Conservation (phyloP, 2,888 invertebrate species). For the Operophtera brumata region DNA sequence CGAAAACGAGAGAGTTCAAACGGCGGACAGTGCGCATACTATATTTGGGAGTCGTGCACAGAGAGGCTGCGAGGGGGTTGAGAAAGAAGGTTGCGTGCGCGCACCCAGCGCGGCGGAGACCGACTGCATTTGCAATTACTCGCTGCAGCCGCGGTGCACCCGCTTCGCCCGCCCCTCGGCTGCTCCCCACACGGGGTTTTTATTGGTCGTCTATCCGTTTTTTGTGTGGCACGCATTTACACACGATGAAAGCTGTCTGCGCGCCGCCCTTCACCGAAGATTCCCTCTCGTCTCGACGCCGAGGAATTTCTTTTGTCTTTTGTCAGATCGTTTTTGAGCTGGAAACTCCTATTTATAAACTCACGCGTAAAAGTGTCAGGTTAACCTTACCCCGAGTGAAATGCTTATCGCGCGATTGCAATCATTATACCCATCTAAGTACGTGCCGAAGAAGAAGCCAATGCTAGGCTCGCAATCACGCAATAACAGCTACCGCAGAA, state of each 20-base stretch:
- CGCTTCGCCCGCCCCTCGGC: constrained; percentile 74
- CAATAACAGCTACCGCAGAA: constrained; percentile 70
- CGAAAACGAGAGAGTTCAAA: constrained; percentile 44
- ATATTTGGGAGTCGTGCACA: constrained; percentile 44
- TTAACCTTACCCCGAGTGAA: constrained; percentile 18
- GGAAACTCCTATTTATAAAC: constrained; percentile 19
- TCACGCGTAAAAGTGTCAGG: constrained; percentile 17
- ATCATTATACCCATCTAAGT: constrained; percentile 30
- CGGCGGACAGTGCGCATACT: constrained; percentile 50
- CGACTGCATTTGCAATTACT: constrained; percentile 72
- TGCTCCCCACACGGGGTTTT: constrained; percentile 75
- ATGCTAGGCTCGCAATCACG: constrained; percentile 66
- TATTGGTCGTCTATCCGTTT: constrained; percentile 77
- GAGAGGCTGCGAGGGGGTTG: constrained; percentile 37
- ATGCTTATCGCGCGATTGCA: constrained; percentile 26
- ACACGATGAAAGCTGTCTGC: constrained; percentile 73
- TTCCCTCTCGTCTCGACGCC: constrained; percentile 66
- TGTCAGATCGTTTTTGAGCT: constrained; percentile 39
- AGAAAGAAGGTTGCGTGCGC: constrained; percentile 75
- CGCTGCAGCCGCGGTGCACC: constrained; percentile 55
- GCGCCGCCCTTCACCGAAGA: constrained; percentile 67
- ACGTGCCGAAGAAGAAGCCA: constrained; percentile 46
- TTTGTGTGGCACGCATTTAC: constrained; percentile 71
- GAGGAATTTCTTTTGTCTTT: constrained; percentile 70
- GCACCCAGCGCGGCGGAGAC: constrained; percentile 69